Conservation (phyloP, 2,113 vertebrate genomes). For the Scortum barcoo region DNA sequence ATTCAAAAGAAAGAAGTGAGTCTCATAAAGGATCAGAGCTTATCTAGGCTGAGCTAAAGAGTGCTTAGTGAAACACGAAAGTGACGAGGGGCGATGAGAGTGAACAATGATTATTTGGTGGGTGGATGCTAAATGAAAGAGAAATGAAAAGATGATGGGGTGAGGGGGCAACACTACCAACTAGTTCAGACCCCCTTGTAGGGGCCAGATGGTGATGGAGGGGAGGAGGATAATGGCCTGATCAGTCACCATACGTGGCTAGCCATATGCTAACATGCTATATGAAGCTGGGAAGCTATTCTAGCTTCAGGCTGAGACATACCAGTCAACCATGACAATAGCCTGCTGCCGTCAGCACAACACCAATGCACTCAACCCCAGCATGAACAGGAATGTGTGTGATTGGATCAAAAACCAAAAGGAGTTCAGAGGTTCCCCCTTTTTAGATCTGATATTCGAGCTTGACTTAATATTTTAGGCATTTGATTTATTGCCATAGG, state of each 20-base stretch:
- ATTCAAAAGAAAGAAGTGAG: not conserved
- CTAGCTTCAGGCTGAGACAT: conserved; percentile 49
- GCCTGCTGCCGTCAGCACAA: conserved; percentile 14
- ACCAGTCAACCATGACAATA: conserved; percentile 45
- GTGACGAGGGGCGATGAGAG: not conserved
- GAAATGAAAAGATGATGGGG: conserved; percentile 24
- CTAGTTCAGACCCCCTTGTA: conserved; percentile 62
- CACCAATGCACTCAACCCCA: conserved; percentile 16
- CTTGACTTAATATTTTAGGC: not conserved
- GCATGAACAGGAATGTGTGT: not conserved
- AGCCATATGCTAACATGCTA: conserved; percentile 69
- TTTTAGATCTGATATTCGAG: conserved; percentile 3
- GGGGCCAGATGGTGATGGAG: conserved; percentile 71
- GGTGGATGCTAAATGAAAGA: conserved; percentile 11
- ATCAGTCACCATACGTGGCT: conserved; percentile 34
- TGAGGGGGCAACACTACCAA: conserved; percentile 24
- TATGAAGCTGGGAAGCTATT: not conserved
- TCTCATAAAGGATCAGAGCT: not conserved
- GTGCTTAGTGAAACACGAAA: not conserved
- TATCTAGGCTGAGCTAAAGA: not conserved
- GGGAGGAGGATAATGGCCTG: conserved; percentile 26
- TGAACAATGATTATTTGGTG: not conserved
- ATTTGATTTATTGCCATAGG: conserved; percentile 17
- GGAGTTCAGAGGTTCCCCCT: not conserved
- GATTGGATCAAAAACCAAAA: not conserved